Conservation (phyloP, 2,113 vertebrate species). For the Nanorana parkeri region DNA sequence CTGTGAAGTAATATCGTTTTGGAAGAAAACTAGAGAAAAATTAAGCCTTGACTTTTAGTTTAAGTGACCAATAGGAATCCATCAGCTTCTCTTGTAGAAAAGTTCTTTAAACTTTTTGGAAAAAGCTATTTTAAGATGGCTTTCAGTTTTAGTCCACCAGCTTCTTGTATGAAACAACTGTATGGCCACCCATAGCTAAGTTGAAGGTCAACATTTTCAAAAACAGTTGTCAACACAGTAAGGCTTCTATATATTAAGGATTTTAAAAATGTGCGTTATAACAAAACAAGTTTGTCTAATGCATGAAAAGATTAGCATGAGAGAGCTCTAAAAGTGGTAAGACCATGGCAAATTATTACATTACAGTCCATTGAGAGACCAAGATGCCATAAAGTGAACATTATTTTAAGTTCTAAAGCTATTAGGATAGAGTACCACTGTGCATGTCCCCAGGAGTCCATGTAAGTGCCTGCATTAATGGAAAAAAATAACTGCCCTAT, state of each 20-base stretch:
- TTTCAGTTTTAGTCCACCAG: too few relatives aligned
- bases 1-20: too few relatives aligned
- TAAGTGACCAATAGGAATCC: too few relatives aligned
- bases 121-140: too few relatives aligned
- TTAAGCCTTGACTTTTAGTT: too few relatives aligned
- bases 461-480: background rate
- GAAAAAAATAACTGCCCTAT: background rate
- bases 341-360: background rate
- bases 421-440: background rate
- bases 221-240: background rate
- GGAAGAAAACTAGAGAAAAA: too few relatives aligned
- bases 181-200: too few relatives aligned
- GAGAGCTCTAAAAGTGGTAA: background rate
- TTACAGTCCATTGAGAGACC: background rate
- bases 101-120: too few relatives aligned
- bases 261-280: background rate
- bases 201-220: too few relatives aligned
- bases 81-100: too few relatives aligned
- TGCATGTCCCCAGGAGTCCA: background rate
- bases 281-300: background rate
- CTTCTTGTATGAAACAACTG: too few relatives aligned
- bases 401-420: background rate
- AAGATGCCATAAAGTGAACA: background rate
- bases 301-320: background rate
- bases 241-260: background rate